Evolutionary conservation across 2,888 invertebrate genomes (phyloP).

Genomic region (Phlogophora meticulosa): DNA sequence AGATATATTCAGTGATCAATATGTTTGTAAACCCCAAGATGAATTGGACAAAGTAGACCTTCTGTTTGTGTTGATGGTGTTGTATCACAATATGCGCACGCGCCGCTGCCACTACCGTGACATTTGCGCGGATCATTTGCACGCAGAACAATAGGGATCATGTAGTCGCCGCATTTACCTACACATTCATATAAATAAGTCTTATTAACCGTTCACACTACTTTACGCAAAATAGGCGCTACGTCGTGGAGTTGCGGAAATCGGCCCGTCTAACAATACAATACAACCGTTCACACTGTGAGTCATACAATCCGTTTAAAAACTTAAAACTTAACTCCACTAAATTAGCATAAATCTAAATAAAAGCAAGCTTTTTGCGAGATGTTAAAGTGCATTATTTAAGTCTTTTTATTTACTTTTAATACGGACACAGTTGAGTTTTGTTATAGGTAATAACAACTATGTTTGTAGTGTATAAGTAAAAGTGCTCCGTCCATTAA

Average conservation of each 20-base stretch:
- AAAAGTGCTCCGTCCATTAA: no score
- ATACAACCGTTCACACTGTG: conserved; percentile 37
- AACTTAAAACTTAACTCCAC: not conserved
- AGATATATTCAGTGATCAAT: no score
- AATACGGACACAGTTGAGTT: not conserved
- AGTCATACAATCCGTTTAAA: conserved; percentile 40
- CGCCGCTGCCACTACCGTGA: conserved; percentile 61
- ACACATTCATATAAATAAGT: conserved; percentile 53
- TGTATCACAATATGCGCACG: conserved; percentile 56
- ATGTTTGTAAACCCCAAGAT: no score
- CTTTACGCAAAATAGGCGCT: no score
- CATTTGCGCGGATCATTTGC: conserved; percentile 70
- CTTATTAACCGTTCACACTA: conserved; percentile 43
- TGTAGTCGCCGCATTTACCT: conserved; percentile 47
- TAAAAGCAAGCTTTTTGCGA: conserved; percentile 6
- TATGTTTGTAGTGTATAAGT: no score
- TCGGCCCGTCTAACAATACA: no score
- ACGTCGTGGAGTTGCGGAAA: no score
- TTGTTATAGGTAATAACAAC: not conserved
- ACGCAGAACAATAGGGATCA: conserved; percentile 63
- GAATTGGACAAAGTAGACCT: conserved; percentile 8
- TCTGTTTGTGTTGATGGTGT: conserved; percentile 21
- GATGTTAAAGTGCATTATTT: conserved; percentile 15
- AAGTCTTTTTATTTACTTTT: not conserved
- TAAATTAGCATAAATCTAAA: conserved; percentile 15